A percentile compares a stretch with the other conserved stretches of the same genome.
Conservation (phyloP, 2,797 vertebrate species). For the Myripristis murdjan region DNA sequence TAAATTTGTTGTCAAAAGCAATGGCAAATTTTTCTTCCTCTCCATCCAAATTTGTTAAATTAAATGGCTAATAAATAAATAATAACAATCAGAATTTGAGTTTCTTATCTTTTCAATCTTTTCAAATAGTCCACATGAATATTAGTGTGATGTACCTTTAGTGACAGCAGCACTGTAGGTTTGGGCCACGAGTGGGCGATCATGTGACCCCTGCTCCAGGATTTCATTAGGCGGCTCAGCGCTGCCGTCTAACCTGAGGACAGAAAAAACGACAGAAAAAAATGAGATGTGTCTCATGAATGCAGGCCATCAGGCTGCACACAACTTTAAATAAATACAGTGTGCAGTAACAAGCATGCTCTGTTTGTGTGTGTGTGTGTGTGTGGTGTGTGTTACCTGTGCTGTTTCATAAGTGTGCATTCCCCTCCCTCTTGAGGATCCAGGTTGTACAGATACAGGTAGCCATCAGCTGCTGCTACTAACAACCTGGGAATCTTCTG, state of each 20-base stretch:
- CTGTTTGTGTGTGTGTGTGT: not conserved
- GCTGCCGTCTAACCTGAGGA: slow-evolving; percentile 92
- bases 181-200: slow-evolving; percentile 93
- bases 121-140: not conserved
- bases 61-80: too few species aligned
- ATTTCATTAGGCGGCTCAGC: slow-evolving; percentile 94
- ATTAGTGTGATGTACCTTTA: slow-evolving; percentile 85
- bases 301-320: not conserved
- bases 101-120: not conserved
- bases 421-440: slow-evolving; percentile 98
- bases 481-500: slow-evolving; percentile 97
- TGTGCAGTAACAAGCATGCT: not conserved
- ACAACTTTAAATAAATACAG: not conserved
- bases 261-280: slow-evolving; percentile 1
- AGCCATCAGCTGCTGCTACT: slow-evolving; percentile 96
- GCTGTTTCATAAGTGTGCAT: slow-evolving; percentile 98
- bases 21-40: too few species aligned
- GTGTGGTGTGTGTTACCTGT: slow-evolving; percentile 86
- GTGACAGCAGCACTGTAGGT: slow-evolving; percentile 89
- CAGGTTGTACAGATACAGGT: slow-evolving; percentile 98
- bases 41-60: too few species aligned
- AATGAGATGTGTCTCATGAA: not conserved
- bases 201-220: slow-evolving; percentile 93
- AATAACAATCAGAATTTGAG: not conserved
- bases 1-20: too few species aligned